Evolutionary conservation across 2,113 vertebrate genomes (phyloP).

Genomic region (Sciurus niger): DNA sequence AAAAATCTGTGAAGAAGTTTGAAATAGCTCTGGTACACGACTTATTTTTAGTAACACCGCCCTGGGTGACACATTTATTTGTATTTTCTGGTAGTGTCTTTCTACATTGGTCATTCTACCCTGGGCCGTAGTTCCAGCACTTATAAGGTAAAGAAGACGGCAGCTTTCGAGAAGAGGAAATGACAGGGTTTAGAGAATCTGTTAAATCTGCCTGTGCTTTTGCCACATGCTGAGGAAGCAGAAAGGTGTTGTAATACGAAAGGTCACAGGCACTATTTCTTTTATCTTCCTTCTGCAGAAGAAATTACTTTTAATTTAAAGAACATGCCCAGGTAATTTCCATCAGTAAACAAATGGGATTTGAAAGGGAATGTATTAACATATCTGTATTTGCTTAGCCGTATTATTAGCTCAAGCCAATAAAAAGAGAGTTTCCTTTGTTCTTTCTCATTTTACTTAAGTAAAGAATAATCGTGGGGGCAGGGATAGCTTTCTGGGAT

Average conservation of each 20-base stretch:
- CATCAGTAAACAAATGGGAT: constrained; percentile 57
- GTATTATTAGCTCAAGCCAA: constrained; percentile 27
- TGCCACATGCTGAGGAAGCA: background rate
- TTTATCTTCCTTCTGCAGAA: constrained; percentile 61
- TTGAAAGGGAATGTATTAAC: constrained; percentile 59
- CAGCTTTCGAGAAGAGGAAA: constrained; percentile 41
- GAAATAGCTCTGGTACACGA: background rate
- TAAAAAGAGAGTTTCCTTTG: constrained; percentile 54
- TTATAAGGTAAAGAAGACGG: background rate
- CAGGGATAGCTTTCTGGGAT: background rate
- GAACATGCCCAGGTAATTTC: constrained; percentile 71
- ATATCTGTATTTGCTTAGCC: constrained; percentile 63
- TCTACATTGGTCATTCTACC: constrained; percentile 37
- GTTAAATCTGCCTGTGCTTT: background rate
- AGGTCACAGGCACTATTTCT: constrained; percentile 48
- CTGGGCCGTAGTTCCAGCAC: background rate
- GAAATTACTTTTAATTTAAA: constrained; percentile 75
- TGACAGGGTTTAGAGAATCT: background rate
- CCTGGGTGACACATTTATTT: background rate
- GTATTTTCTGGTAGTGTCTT: constrained; percentile 50
- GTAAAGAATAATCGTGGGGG: background rate
- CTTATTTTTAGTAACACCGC: constrained; percentile 64
- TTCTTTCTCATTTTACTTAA: constrained; percentile 50
- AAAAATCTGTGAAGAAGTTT: background rate
- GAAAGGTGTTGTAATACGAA: constrained; percentile 46